Conservation (phyloP, 2,113 vertebrate genomes). For the Bombycilla garrulus region DNA sequence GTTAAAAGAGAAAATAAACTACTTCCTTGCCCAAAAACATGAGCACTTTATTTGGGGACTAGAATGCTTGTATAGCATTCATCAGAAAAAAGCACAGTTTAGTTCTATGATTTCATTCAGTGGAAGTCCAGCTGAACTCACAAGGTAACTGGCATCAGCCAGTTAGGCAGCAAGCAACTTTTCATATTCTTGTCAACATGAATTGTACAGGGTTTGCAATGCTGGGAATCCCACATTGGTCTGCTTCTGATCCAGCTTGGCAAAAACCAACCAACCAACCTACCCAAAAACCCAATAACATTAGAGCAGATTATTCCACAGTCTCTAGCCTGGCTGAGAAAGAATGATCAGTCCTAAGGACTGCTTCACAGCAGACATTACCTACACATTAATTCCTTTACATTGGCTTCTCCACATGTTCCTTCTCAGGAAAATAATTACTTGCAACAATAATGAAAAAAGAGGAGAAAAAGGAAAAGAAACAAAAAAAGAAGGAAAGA, state of each 20-base stretch:
- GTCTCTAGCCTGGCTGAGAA: neutral
- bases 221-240: neutral
- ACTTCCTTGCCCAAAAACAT: neutral
- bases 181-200: neutral
- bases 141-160: neutral
- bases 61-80: neutral
- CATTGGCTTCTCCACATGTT: neutral
- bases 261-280: neutral
- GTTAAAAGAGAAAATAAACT: neutral
- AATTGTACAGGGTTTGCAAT: neutral
- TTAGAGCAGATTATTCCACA: neutral
- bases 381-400: conserved; percentile 2
- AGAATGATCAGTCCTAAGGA: neutral
- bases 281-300: neutral
- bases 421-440: conserved; percentile 29
- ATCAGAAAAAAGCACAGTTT: neutral
- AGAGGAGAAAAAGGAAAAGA: too few species aligned
- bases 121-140: neutral
- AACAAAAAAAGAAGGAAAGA: neutral
- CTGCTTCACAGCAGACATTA: neutral
- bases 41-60: neutral
- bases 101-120: neutral
- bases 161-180: neutral
- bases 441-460: neutral
- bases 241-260: neutral